Evolutionary conservation across 53 echinoderm and acorn worm species (phyloP), one percentile per base, ranked within the genome.

Genomic region (Astropecten irregularis): DNA sequence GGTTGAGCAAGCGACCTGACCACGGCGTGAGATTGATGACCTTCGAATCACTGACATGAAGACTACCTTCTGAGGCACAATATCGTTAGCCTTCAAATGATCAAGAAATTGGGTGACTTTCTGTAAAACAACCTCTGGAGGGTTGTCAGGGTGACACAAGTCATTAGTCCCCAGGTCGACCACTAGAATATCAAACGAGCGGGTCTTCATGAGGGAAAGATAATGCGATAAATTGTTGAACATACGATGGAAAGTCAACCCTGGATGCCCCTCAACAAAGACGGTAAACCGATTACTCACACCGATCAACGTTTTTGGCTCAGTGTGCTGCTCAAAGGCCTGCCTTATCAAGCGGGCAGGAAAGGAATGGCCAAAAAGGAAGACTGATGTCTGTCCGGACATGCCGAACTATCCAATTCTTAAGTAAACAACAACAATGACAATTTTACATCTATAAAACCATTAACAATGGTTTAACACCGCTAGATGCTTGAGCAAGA

Each of bases 311-410:
- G 33, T 36, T 20, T 34, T 9, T n/a, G 33, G 51, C 7, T 18
- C 31, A n/a, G 19, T 31, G 33, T 52, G 51, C 10, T 22, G 30
- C 52, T 52, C 52, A 0, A 33, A 21, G 14, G 72, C 72, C 22
- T 71, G 51, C 35, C 72, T 50, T 18, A 19, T 51, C 19, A 52
- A 36, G 50, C 72, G 50, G 1, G 36, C 34, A 32, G 52, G 11
- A 34, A 71, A 71, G 6, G 72, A 71, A 52, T 71, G 72, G 1
- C 72, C 72, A 71, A 71, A 71, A 20, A 71, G 1, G 34, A 67
- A 67, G n/a, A 57, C 57, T 26, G 22, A 28, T 57, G 27, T 23
- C 7, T 28, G 57, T 57, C 32, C 39, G 40, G n/a, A 57, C 57
- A 57, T 57, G 57, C 27, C 8, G n/a, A n/a, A n/a, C n/a, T n/a